Evolutionary conservation across 2,888 invertebrate genomes (phyloP).

Genomic region (Clunio marinus): DNA sequence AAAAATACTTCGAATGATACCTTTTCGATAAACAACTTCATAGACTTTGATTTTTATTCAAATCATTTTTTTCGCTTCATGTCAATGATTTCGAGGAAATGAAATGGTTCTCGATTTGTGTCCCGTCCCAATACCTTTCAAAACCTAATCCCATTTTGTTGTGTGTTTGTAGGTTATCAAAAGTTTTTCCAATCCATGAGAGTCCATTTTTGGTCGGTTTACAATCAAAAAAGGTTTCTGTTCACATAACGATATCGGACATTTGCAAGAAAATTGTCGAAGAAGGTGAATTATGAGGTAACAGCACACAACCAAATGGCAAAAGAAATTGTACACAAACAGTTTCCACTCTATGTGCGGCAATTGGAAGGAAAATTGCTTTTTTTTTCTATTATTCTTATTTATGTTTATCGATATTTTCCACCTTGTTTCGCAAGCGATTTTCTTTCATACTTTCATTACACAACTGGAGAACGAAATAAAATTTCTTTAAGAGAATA

Average conservation of each 20-base stretch:
- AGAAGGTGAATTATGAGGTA: neutral
- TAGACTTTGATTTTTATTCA: constrained; percentile 24
- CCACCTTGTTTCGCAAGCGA: neutral
- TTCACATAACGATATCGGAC: constrained; percentile 8
- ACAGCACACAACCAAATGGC: constrained; percentile 9
- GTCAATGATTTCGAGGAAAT: no score
- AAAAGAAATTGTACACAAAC: constrained; percentile 32
- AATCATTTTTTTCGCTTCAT: no score
- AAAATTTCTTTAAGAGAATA: no score
- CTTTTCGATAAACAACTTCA: constrained; percentile 21
- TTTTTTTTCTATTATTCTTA: constrained; percentile 36
- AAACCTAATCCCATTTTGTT: no score
- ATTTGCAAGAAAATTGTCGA: neutral
- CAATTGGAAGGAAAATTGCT: constrained; percentile 32
- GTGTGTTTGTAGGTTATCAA: no score
- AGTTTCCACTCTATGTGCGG: constrained; percentile 32
- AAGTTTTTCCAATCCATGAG: no score
- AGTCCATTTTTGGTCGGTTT: constrained; percentile 14
- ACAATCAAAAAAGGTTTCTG: constrained; percentile 8
- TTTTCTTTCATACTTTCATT: constrained; percentile 26
- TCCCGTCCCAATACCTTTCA: no score
- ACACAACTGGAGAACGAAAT: neutral
- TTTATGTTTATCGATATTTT: constrained; percentile 35
- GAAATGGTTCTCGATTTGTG: no score
- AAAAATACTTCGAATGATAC: no score